A percentile compares a stretch with the other conserved stretches of the same genome.
These are phyloP conservation scores for Eupithecia subumbrata DNA, from an alignment of 2,888 invertebrate species.

Conservation along the genomic window DNA sequence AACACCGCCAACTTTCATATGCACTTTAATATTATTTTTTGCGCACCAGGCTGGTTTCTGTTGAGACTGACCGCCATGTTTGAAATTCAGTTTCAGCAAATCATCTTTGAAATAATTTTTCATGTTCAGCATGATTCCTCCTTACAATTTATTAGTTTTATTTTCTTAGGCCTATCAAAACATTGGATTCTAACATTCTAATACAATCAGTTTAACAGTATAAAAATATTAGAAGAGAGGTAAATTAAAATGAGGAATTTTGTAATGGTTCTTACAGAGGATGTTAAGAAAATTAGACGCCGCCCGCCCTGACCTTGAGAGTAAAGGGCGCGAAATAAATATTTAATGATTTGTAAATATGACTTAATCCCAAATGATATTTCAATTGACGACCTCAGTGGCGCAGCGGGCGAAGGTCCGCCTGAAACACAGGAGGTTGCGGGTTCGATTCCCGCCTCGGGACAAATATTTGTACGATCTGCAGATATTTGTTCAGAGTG, in stretches of 20 bases:
- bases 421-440: too few species aligned
- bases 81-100: too few species aligned
- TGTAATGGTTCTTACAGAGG: background rate
- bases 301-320: background rate
- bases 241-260: background rate
- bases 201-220: background rate
- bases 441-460: too few species aligned
- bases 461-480: too few species aligned
- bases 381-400: too few species aligned
- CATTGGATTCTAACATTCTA: background rate
- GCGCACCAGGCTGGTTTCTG: too few species aligned
- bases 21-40: too few species aligned
- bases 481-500: too few species aligned
- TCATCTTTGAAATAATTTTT: background rate
- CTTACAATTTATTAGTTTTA: background rate
- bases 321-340: background rate
- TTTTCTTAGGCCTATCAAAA: background rate
- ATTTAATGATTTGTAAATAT: slow-evolving; percentile 20
- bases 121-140: background rate
- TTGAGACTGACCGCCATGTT: too few species aligned
- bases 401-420: too few species aligned
- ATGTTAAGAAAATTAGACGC: slow-evolving; percentile 3
- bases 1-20: too few species aligned
- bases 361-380: background rate
- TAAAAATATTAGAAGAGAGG: background rate